Base-by-base conservation (phyloP, 2,113 vertebrate genomes). In the Chloebia gouldiae region DNA sequence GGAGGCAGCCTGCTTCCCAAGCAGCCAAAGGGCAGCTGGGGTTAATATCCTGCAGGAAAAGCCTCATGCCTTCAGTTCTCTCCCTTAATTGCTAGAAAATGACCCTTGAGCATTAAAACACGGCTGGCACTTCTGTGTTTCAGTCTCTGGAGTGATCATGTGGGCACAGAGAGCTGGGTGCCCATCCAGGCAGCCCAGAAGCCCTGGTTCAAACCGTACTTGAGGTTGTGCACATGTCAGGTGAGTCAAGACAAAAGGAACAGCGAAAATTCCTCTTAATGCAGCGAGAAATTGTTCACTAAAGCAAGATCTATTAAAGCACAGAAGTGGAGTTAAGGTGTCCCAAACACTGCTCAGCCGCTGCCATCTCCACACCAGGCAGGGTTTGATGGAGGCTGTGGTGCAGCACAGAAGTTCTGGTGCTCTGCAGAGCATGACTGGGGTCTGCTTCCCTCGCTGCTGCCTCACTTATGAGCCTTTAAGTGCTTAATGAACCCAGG, bases 401-500 rank as follows among this genome's bases (percentile, higher is more conserved):
- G 24, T 20, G 54, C 77, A 66, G 91, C 76, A 63, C 30, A 16
- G 57, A 25, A 47, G 76, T 51, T 54, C 40, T 28, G 60, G 57
- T 31, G 92, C 78, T 81, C 81, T 44, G 56, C 15, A 83, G 81
- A 77, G 92, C 68, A 0, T 45, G 64, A 6, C 7, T 45, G 45
- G 88, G 69, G 25, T n/a, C 56, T 94, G 71, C 30, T 90, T 88
- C 71, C 64, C 68, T 40, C 21, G 1, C 87, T 61, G 47, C 90
- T 80, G 68, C 93, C 44, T 83, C 86, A 13, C 79, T 88, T 35
- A 90, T 10, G 49, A 90, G 92, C 88, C 68, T 83, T 95, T 81
- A 81, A 93, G 90, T 64, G 76, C 86, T 92, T 93, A 94, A 95
- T 90, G 92, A 96, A 39, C 51, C 96, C 56, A 81, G 76, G 53